A percentile compares a stretch with the other conserved stretches of the same genome.
phyloP scores from a whole-genome alignment of 1,140 invertebrate genomes.

The Eueides isabella region DNA sequence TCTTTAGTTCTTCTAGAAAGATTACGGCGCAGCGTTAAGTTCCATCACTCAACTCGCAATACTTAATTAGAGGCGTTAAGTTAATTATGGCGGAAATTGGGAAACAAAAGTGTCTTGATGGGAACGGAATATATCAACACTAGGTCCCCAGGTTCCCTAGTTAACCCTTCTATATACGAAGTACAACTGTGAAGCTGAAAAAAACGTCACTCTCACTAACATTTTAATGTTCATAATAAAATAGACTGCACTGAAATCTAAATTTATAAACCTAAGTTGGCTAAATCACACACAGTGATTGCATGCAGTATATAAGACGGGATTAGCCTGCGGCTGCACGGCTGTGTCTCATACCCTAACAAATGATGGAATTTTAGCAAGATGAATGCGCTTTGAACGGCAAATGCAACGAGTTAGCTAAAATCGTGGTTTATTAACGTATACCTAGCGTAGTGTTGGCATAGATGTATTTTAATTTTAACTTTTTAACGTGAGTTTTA shows the following conservation, averaged over 20 bases:
- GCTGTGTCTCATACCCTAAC: constrained; percentile 44
- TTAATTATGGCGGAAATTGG: too few species aligned
- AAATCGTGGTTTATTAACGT: background rate
- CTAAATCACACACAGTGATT: constrained; percentile 24
- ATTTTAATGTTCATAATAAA: background rate
- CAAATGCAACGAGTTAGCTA: constrained; percentile 8
- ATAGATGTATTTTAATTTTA: background rate
- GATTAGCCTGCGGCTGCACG: constrained; percentile 40
- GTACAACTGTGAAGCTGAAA: too few species aligned
- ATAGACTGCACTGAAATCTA: background rate
- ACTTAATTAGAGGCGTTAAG: too few species aligned
- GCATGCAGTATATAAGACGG: constrained; percentile 40
- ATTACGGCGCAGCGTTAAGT: too few species aligned
- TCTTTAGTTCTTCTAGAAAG: too few species aligned
- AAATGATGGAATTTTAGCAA: constrained; percentile 49
- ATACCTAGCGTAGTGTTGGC: background rate
- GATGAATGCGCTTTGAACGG: constrained; percentile 39
- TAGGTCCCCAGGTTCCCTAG: too few species aligned
- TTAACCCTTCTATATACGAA: too few species aligned
- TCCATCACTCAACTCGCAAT: too few species aligned
- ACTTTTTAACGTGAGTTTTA: background rate
- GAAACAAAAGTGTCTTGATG: too few species aligned
- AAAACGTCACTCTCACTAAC: background rate
- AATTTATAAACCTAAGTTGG: background rate
- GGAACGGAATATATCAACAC: too few species aligned